Evolutionary conservation across 2,888 invertebrate species (phyloP).

Genomic region (Spicauda simplicius): DNA sequence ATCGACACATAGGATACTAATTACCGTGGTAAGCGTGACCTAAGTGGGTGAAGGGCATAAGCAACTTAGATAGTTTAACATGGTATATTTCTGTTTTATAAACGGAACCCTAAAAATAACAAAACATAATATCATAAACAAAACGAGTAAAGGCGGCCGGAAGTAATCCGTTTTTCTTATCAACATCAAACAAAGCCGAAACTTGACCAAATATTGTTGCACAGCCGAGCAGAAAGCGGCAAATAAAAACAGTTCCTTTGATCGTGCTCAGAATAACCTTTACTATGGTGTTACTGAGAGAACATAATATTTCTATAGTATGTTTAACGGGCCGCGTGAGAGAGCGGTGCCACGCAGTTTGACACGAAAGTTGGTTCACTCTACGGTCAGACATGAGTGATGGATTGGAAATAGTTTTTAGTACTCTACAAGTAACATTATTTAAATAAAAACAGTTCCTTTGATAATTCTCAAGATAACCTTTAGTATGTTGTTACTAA

Average conservation of each 20-base stretch:
- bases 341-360: too few species aligned
- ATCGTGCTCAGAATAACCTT: neutral
- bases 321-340: too few species aligned
- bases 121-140: neutral
- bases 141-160: neutral
- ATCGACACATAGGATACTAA: too few species aligned
- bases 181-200: conserved; percentile 5
- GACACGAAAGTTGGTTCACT: too few species aligned
- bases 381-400: too few species aligned
- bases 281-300: neutral
- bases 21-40: too few species aligned
- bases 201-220: neutral
- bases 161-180: conserved; percentile 2
- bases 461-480: neutral
- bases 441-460: neutral
- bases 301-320: neutral
- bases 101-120: neutral
- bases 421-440: too few species aligned
- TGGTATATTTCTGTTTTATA: too few species aligned
- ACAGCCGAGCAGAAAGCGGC: neutral
- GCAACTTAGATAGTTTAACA: too few species aligned
- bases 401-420: too few species aligned
- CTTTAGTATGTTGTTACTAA: neutral
- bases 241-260: conserved; percentile 1
- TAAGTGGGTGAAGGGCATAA: too few species aligned